Conservation (phyloP, 2,113 vertebrate species). For the Vidua chalybeata region DNA sequence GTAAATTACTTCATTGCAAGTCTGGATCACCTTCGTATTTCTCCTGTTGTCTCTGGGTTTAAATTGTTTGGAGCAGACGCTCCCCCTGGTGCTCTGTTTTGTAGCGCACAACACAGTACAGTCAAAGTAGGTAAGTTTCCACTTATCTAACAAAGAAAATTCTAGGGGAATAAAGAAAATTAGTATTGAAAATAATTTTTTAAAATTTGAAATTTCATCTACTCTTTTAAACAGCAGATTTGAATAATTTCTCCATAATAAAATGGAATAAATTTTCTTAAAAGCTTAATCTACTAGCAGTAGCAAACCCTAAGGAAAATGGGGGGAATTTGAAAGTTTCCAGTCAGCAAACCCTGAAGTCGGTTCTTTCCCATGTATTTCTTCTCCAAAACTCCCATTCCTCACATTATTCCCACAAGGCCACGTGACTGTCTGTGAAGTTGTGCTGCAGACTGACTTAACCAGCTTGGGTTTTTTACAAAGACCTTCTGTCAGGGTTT, state of each 20-base stretch:
- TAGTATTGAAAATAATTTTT: neutral
- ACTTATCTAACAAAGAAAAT: neutral
- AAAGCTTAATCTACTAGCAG: neutral
- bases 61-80: neutral
- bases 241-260: neutral
- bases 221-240: neutral
- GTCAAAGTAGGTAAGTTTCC: neutral
- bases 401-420: neutral
- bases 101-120: neutral
- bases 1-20: neutral
- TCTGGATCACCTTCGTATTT: rapidly evolving
- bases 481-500: neutral
- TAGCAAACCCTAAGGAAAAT: neutral
- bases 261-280: neutral
- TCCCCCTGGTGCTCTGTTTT: conserved; percentile 14
- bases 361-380: neutral
- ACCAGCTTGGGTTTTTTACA: neutral
- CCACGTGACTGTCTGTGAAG: neutral
- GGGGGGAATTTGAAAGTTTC: neutral
- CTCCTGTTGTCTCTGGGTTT: neutral
- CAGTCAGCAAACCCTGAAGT: neutral
- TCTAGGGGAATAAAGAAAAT: neutral
- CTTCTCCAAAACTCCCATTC: neutral
- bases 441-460: neutral
- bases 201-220: neutral